phyloP scores from a whole-genome alignment of 2,888 invertebrate species.

The Electrophaes corylata region DNA sequence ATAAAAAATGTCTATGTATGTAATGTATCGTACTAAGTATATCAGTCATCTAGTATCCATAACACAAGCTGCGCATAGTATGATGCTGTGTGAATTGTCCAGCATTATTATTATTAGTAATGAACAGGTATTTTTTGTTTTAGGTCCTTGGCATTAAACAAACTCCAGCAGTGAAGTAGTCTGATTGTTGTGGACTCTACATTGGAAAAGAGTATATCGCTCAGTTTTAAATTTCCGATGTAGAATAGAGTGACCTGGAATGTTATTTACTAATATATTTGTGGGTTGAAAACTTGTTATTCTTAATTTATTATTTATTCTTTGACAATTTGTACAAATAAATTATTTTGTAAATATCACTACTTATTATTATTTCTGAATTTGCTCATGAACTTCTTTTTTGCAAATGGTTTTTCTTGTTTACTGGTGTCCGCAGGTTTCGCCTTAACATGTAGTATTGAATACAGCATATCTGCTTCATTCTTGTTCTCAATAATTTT shows the following conservation, averaged over 20 bases:
- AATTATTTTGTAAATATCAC: slow-evolving; percentile 35
- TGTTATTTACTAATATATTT: neutral
- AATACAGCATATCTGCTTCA: slow-evolving; percentile 88
- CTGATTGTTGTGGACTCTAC: neutral
- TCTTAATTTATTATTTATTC: slow-evolving; percentile 3
- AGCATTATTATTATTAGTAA: neutral
- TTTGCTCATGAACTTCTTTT: slow-evolving; percentile 66
- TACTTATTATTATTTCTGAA: slow-evolving; percentile 61
- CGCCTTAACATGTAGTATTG: slow-evolving; percentile 88
- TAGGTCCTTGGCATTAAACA: slow-evolving; percentile 53
- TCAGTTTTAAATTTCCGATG: neutral
- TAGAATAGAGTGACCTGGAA: neutral
- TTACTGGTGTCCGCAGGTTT: slow-evolving; percentile 78
- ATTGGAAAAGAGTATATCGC: neutral
- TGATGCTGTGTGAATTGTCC: no score
- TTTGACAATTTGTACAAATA: slow-evolving; percentile 11
- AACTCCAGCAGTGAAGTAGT: slow-evolving; percentile 5
- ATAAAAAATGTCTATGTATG: no score
- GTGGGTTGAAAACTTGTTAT: neutral
- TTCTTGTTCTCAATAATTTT: slow-evolving; percentile 88
- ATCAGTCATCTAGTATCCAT: no score
- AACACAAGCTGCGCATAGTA: no score
- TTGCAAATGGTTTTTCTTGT: slow-evolving; percentile 63
- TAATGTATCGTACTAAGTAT: no score
- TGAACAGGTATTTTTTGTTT: slow-evolving; percentile 38